Base-by-base conservation (phyloP, 37 sponge, comb jelly and placozoan species). In the Tethya wilhelma region DNA sequence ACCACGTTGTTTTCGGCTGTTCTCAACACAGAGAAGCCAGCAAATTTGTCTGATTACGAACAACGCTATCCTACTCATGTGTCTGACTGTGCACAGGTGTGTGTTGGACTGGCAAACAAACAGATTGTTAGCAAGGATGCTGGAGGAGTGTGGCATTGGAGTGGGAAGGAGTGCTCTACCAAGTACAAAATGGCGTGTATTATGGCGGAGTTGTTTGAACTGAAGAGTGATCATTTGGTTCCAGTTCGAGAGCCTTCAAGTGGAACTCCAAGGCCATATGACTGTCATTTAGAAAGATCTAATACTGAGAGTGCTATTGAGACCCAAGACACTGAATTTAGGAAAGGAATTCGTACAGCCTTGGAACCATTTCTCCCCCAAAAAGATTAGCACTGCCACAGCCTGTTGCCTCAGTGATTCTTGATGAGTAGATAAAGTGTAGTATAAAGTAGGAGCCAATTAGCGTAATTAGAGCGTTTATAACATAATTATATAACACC, bases 61-160 rank as follows among this genome's bases (percentile, higher is more conserved):
- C 78, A 55, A 30, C 78, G 96, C 14, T 95, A 88, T 55, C 96
- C 96, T 36, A 95, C 96, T 9, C 81, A 89, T 59, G 80, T 79
- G 3, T 25, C 32, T 56, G 93, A 95, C 45, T 89, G 91, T 57
- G 96, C 93, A 11, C 30, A 82, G 56, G 90, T 95, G 8, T 75
- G 85, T 43, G 36, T 85, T 2, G 69, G 69, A 33, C 33, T 95
- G 31, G 79, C 96, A 42, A 76, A 85, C 45, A 58, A 25, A 8
- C 63, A 55, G 30, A 71, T 83, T 0, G 22, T 40, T 2, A 71
- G 78, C 31, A 66, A 64, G 8, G 57, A 58, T 7, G 63, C 59
- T 4, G 67, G 42, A 22, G 93, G 93, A 1, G 62, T 86, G 2
- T 95, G 85, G 86, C 96, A 95, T 39, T 93, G 82, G 67, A 71